Base-by-base conservation (phyloP, 2,888 invertebrate species). In the Drosophila nr. medialis region DNA sequence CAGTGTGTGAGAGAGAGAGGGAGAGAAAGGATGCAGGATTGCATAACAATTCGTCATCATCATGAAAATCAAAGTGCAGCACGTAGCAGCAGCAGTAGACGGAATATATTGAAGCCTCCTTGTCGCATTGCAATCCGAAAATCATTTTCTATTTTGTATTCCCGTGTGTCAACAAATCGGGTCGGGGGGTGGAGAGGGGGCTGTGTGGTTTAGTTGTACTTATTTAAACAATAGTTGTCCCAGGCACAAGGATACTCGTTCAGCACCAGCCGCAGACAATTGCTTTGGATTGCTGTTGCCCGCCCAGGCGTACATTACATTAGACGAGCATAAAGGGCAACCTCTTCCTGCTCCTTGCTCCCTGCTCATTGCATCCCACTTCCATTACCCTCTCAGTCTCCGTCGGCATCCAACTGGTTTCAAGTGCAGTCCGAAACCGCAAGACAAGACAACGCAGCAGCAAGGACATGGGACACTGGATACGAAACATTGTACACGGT, bases 221-320 rank as follows among this genome's bases (percentile, higher is more conserved):
- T 82, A 82, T 83, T 79, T 81, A 77, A 77, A 83, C 81, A 83
- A 83, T 79, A 70, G 83, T 72, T 66, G 71, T 79, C 68, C 70
- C 54, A 58, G 64, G 49, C 80, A 38, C n/a, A n/a, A 73, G 51
- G 27, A 53, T 56, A 50, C 56, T 70, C 58, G 54, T 45, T 51
- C 49, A 51, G 27, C 56, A 49, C 32, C 65, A 69, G 66, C 74
- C 73, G 64, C 76, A 79, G 77, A 75, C 81, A 83, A 81, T 73
- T 75, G 81, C 81, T 69, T 62, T 72, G 74, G 67, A 80, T 75
- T 82, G 77, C 75, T 66, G 65, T 73, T 69, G 75, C 56, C 81
- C 75, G 79, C 60, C 72, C 77, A 75, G 81, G 83, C 83, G 83
- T 79, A 73, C 71, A 83, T 79, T 79, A 75, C 79, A 81, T 79